phyloP scores from a whole-genome alignment of 1,140 invertebrate genomes.

The Monochamus saltuarius region DNA sequence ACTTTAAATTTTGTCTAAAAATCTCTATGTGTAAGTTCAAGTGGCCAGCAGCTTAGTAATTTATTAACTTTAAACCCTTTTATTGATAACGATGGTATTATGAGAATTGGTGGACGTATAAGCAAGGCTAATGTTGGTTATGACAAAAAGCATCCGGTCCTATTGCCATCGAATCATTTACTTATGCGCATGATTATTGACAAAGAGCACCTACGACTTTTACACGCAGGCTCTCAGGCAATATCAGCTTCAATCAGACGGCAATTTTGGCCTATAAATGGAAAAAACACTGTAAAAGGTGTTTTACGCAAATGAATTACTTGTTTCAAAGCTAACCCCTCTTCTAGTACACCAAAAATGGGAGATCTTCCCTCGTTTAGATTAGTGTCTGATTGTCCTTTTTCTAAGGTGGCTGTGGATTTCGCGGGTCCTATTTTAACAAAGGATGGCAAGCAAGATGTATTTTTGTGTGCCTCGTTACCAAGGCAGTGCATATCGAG shows the following conservation, averaged over 20 bases:
- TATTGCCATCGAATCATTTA: constrained; percentile 25
- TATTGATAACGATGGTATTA: constrained; percentile 30
- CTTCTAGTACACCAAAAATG: constrained; percentile 22
- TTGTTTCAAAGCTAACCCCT: constrained; percentile 17
- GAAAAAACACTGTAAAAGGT: constrained; percentile 25
- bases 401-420: constrained; percentile 40
- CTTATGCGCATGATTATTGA: constrained; percentile 25
- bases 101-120: constrained; percentile 41
- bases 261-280: constrained; percentile 30
- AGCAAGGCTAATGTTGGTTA: constrained; percentile 25
- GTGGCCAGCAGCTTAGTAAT: constrained; percentile 16
- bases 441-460: too few species aligned
- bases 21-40: too few species aligned
- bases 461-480: constrained; percentile 20
- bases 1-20: too few species aligned
- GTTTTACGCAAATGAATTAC: constrained; percentile 22
- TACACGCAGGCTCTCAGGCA: constrained; percentile 18
- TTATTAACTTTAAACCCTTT: constrained; percentile 30
- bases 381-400: constrained; percentile 33
- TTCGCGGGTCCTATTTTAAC: constrained; percentile 42
- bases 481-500: constrained; percentile 43
- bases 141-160: constrained; percentile 29
- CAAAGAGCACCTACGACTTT: constrained; percentile 21
- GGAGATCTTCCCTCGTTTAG: constrained; percentile 12
- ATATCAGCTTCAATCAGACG: constrained; percentile 17